Evolutionary conservation across 1,140 invertebrate genomes (phyloP).

Genomic region (Hetaerina americana): DNA sequence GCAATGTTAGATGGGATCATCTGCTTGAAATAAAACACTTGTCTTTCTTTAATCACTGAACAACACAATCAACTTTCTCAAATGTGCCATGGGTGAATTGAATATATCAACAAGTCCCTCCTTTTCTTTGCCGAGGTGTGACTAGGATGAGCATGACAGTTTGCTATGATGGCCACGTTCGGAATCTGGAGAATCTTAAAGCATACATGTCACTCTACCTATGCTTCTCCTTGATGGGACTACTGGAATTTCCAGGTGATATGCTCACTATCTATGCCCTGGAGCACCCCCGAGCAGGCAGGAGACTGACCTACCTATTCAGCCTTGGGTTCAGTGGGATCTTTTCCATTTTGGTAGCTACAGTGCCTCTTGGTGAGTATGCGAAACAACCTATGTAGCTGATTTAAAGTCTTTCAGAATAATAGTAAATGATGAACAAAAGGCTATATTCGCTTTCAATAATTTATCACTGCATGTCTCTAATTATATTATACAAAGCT

Average conservation of each 20-base stretch:
- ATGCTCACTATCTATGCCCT: constrained; percentile 39
- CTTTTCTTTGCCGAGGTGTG: background rate
- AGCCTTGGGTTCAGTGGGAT: constrained; percentile 38
- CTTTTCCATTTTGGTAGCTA: constrained; percentile 19
- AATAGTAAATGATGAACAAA: background rate
- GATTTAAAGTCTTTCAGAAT: background rate
- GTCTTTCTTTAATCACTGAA: too few relatives aligned
- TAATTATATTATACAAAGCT: too few relatives aligned
- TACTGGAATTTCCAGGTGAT: constrained; percentile 43
- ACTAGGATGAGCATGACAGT: constrained; percentile 41
- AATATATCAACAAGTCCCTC: too few relatives aligned
- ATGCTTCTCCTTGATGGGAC: constrained; percentile 39
- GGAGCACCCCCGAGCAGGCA: constrained; percentile 34
- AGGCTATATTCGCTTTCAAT: background rate
- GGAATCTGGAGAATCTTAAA: constrained; percentile 42
- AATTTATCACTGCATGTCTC: too few relatives aligned
- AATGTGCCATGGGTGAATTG: too few relatives aligned
- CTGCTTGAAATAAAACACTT: too few relatives aligned
- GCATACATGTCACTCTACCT: constrained; percentile 35
- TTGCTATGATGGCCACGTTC: constrained; percentile 46
- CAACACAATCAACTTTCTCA: too few relatives aligned
- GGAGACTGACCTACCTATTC: constrained; percentile 40
- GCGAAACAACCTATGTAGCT: background rate
- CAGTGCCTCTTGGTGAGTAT: background rate
- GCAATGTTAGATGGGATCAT: too few relatives aligned